Evolutionary conservation across 2,113 vertebrate species (phyloP), one percentile per base, ranked within the genome.

Genomic region (Bujurquina vittata): DNA sequence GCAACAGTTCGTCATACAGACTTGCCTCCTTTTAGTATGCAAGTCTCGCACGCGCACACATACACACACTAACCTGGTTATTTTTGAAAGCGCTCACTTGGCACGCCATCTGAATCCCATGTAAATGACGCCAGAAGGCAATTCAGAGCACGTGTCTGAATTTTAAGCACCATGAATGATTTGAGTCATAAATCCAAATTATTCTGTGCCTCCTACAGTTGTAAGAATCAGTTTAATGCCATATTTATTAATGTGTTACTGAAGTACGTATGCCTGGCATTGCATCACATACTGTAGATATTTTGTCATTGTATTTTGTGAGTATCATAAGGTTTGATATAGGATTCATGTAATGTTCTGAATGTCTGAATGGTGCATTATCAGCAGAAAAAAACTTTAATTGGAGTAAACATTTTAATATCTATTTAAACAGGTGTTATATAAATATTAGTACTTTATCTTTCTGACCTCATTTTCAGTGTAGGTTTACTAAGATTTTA

Each of bases 1-100:
- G 95, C 95, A 96, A 96, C 95, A 77, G 87, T 92, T 93, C 89
- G 79, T 94, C 91, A 92, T 90, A 87, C 85, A 8, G 80, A 87
- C 77, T 87, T 60, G 56, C 80, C 77, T 90, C 86, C 77, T 88
- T 90, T 96, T 95, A 91, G 89, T 92, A 95, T 95, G 90, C 93
- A 92, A 86, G 89, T 89, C 94, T 86, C 92, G 94, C 90, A 79
- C 61, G 20, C 84, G 54, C 77, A 89, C 81, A 86, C 49, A 60
- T 85, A 77, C 83, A 84, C 79, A 76, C 74, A 55, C 76, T 83
- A 86, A 90, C 76, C 84, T 83, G 81, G 78, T 88, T 93, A 87
- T 91, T 91, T 90, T 87, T 80, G 52, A 87, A 85, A 74, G 75
- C 60, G 3, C 77, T 78, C 59, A 61, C 67, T 85, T 79, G 83